Evolutionary conservation across 1,140 invertebrate species (phyloP), one percentile per base, ranked within the genome.

Genomic region (Drosophila lini): DNA sequence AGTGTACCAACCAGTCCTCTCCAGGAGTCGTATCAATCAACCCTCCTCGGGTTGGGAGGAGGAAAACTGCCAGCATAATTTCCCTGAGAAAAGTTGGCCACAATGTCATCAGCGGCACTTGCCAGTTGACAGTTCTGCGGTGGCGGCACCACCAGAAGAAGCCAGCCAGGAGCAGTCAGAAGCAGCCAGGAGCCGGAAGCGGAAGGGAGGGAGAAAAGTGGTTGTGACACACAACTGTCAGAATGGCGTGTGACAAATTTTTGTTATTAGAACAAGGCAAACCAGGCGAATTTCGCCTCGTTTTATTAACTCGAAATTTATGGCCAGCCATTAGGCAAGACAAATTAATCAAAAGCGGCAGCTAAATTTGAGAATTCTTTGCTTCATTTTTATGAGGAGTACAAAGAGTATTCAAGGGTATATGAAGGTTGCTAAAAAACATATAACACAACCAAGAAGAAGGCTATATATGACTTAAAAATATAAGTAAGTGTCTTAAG

Each of bases 241-340:
- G 75, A 80, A 63, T 82, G 67, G 64, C 80, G 78, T 68, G 76
- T 88, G 84, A 83, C 83, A 89, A 84, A 89, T 75, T 89, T 59
- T 67, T 57, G 83, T 86, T 82, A 88, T 82, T 86, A 85, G 77
- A 67, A 38, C 36, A 42, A 50, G 70, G 47, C 64, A 64, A 68
- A 64, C 44, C 63, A n/a, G 38, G 44, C 57, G 13, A 40, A 73
- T 52, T 52, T 36, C 41, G 45, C 55, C 65, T 22, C 53, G 81
- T 89, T 88, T 88, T 89, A 88, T 89, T 89, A 89, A 89, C 84
- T 88, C 52, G 44, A 50, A 88, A 88, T 88, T 88, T 88, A 88
- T 88, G 70, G 50, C 65, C 53, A 61, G 78, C 80, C 84, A 88
- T 88, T 88, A 89, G 84, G 52, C 74, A 64, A 48, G 64, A 67